Evolutionary conservation across 1,140 invertebrate genomes (phyloP).

Genomic region (Drosophila nigromelanica): DNA sequence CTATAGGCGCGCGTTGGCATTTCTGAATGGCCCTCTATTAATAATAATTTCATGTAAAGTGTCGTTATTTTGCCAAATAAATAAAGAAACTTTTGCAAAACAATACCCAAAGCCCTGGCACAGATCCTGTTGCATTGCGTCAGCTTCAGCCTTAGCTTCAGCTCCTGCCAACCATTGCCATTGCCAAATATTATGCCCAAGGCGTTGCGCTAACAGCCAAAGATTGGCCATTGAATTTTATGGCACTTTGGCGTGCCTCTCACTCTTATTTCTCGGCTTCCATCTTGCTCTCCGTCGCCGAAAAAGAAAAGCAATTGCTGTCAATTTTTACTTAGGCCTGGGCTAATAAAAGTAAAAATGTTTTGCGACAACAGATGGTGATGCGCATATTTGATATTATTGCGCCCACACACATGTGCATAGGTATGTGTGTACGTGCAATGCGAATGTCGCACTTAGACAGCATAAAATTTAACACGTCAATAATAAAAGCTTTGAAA

Average conservation of each 20-base stretch:
- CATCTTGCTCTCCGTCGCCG: neutral
- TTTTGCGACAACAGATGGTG: slow-evolving; percentile 68
- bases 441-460: slow-evolving; percentile 45
- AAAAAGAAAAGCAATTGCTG: slow-evolving; percentile 69
- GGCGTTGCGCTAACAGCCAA: slow-evolving; percentile 70
- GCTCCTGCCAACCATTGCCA: slow-evolving; percentile 4
- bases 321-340: slow-evolving; percentile 72
- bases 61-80: slow-evolving; percentile 42
- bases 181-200: slow-evolving; percentile 63
- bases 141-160: neutral
- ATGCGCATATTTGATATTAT: slow-evolving; percentile 79
- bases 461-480: slow-evolving; percentile 68
- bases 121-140: slow-evolving; percentile 27
- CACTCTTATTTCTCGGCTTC: neutral
- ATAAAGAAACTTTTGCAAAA: slow-evolving; percentile 46
- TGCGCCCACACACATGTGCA: slow-evolving; percentile 14
- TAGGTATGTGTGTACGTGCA: slow-evolving; percentile 9
- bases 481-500: slow-evolving; percentile 56
- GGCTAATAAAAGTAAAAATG: slow-evolving; percentile 63
- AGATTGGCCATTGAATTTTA: slow-evolving; percentile 78
- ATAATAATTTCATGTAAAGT: slow-evolving; percentile 54
- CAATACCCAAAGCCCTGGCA: slow-evolving; percentile 36
- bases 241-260: slow-evolving; percentile 62
- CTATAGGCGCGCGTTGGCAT: slow-evolving; percentile 33
- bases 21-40: slow-evolving; percentile 36